Evolutionary conservation across 2,113 vertebrate genomes (phyloP), one percentile per base, ranked within the genome.

Genomic region (Heterochromis multidens): DNA sequence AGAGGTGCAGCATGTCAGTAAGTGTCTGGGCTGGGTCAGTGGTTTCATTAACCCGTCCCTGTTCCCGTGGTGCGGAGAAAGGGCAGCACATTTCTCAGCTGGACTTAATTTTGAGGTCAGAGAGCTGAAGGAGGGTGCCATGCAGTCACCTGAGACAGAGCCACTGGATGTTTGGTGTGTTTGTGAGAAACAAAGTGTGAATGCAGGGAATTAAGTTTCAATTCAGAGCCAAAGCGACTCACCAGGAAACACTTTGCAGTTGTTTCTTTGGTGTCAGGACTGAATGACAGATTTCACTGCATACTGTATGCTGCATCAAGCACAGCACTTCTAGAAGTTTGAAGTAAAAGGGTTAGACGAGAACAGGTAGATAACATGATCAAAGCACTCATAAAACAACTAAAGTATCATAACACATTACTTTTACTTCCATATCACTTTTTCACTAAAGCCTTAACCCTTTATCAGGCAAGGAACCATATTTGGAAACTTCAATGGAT

Each of bases 21-120:
- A 35, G 16, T 5, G 40, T 82, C n/a, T 29, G 29, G 31, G 33
- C 67, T n/a, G 84, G 81, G 87, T 85, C 83, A 54, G 12, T 1
- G 12, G 25, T 87, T 93, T 89, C 60, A 89, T 93, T 93, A 90
- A 89, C 87, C 90, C 72, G 7, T 72, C 72, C 62, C 59, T 54
- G 58, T 79, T 56, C 82, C 85, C 7, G 58, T 7, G 46, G 88
- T 31, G 61, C 59, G 7, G 62, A 10, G 14, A 37, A 62, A 89
- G 82, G 25, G 77, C 57, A 52, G 57, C 63, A 6, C 31, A 65
- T 79, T 83, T 80, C 83, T 77, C 88, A 91, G 87, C 85, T 87
- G 84, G 61, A 46, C 29, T 57, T 56, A 49, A 37, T 8, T 56
- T 40, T 85, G 84, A 79, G 76, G 62, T 90, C 81, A 80, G 80